Conservation (phyloP, 2,888 invertebrate genomes). For the Arrhopalites spinosus region DNA sequence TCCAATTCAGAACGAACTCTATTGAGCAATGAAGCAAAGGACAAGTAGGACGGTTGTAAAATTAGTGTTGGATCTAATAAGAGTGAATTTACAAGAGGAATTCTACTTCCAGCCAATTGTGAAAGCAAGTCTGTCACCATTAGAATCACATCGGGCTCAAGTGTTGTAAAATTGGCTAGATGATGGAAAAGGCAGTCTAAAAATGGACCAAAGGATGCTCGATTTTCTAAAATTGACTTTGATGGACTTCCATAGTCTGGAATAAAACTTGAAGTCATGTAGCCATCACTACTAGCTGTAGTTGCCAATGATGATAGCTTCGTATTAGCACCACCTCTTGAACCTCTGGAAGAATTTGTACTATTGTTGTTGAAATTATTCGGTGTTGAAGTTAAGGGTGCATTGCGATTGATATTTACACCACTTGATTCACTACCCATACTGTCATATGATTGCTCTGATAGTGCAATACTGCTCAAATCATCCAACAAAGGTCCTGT, state of each 20-base stretch:
- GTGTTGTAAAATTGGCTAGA: slow-evolving; percentile 42
- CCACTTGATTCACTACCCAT: slow-evolving; percentile 21
- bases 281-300: slow-evolving; percentile 46
- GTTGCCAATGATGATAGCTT: neutral
- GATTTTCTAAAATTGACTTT: neutral
- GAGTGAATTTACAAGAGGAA: slow-evolving; percentile 51
- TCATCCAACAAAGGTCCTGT: slow-evolving; percentile 15
- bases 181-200: slow-evolving; percentile 50
- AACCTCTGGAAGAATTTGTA: neutral
- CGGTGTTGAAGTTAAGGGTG: neutral
- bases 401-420: slow-evolving; percentile 2
- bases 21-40: slow-evolving; percentile 52
- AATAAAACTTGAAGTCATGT: slow-evolving; percentile 45
- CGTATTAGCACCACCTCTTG: slow-evolving; percentile 15
- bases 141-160: slow-evolving; percentile 50
- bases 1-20: slow-evolving; percentile 51
- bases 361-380: neutral
- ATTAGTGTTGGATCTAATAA: slow-evolving; percentile 51
- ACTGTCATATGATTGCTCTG: slow-evolving; percentile 27
- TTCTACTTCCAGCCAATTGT: slow-evolving; percentile 47
- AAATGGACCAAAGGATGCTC: slow-evolving; percentile 52
- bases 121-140: slow-evolving; percentile 52
- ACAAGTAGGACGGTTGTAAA: slow-evolving; percentile 54
- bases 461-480: slow-evolving; percentile 25
- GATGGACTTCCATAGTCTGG: slow-evolving; percentile 25